These are phyloP conservation scores for Agonopterix alstromeriana DNA, from an alignment of 2,888 invertebrate species.

Conservation along the genomic window DNA sequence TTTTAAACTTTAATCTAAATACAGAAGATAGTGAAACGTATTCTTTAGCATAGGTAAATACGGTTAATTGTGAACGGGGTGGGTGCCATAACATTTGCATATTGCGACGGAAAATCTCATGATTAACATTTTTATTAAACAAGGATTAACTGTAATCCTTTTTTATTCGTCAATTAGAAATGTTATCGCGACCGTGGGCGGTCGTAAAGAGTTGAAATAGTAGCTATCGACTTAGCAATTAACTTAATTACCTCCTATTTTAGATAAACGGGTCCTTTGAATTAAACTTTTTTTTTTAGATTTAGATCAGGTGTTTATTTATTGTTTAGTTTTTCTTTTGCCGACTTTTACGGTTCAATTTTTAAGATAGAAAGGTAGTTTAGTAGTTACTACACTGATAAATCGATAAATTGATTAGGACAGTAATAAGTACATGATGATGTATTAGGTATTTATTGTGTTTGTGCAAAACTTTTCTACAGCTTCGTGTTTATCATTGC, in stretches of 20 bases:
- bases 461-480: too few species aligned
- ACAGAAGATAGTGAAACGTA: too few species aligned
- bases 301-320: too few species aligned
- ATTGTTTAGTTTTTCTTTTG: too few species aligned
- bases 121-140: constrained; percentile 77
- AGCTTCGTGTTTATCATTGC: too few species aligned
- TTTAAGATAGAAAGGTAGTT: too few species aligned
- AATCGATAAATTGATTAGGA: too few species aligned
- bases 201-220: constrained; percentile 73
- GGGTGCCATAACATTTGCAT: constrained; percentile 60
- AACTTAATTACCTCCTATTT: constrained; percentile 52
- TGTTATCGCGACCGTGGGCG: constrained; percentile 59
- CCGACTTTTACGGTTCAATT: too few species aligned
- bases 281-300: not conserved
- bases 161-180: constrained; percentile 75
- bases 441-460: too few species aligned
- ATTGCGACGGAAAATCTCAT: constrained; percentile 60
- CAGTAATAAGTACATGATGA: too few species aligned
- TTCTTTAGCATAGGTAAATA: not conserved
- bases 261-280: constrained; percentile 37
- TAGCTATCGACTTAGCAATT: constrained; percentile 63
- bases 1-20: too few species aligned
- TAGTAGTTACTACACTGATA: too few species aligned
- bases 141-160: constrained; percentile 71
- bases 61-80: constrained; percentile 40